phyloP scores from a whole-genome alignment of 1,140 invertebrate species.

The Epicauta chinensis region DNA sequence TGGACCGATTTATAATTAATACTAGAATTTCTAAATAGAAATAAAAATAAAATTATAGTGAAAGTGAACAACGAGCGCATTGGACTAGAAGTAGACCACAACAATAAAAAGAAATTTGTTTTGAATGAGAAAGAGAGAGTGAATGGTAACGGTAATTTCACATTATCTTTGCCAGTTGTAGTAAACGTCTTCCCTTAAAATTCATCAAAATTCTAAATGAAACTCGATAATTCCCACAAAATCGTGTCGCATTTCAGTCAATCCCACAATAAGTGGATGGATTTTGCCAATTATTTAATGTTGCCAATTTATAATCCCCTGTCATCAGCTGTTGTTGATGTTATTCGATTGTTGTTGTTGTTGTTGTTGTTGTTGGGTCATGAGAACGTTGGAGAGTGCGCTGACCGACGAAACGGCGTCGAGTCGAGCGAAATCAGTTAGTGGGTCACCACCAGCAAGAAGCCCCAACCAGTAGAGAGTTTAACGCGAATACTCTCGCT shows the following conservation, averaged over 20 bases:
- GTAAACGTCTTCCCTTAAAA: too few species aligned
- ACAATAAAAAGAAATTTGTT: constrained; percentile 7
- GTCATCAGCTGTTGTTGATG: neutral
- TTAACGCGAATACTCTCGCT: constrained; percentile 24
- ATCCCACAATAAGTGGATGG: too few species aligned
- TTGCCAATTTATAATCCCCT: too few species aligned
- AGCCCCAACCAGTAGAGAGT: neutral
- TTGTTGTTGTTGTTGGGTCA: neutral
- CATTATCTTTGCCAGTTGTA: constrained; percentile 1
- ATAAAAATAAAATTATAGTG: too few species aligned
- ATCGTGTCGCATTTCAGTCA: too few species aligned
- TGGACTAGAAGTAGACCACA: constrained; percentile 14
- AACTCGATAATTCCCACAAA: too few species aligned
- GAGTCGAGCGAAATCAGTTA: constrained; percentile 37
- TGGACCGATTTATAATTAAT: too few species aligned
- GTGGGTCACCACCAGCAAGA: constrained; percentile 35
- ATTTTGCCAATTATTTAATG: too few species aligned
- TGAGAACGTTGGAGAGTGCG: constrained; percentile 27
- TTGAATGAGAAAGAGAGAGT: constrained; percentile 14
- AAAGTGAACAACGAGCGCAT: too few species aligned
- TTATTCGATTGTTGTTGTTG: neutral
- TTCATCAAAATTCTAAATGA: too few species aligned
- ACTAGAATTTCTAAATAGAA: too few species aligned
- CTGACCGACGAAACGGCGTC: constrained; percentile 23
- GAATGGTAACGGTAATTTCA: constrained; percentile 14